phyloP scores from a whole-genome alignment of 1,140 invertebrate genomes.

The Psix sp. region DNA sequence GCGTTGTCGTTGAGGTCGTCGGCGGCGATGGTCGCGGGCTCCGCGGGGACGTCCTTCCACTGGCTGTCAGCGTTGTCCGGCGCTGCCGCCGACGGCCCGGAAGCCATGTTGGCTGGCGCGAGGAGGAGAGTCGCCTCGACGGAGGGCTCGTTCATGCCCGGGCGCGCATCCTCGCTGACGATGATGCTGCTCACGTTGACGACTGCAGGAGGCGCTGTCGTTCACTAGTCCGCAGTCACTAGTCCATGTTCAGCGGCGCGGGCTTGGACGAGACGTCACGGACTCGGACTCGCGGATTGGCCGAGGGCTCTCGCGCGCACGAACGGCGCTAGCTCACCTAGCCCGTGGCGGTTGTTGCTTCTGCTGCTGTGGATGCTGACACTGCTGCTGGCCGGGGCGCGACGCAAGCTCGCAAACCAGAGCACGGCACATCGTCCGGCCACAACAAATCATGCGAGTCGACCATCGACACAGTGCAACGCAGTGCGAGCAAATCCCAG shows the following conservation, averaged over 20 bases:
- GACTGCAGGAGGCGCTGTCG: not conserved
- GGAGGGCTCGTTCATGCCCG: slow-evolving; percentile 24
- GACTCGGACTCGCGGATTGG: too few species aligned
- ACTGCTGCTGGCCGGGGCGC: too few species aligned
- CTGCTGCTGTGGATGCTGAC: too few species aligned
- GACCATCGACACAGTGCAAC: slow-evolving; percentile 25
- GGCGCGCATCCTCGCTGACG: slow-evolving; percentile 10
- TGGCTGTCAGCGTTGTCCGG: slow-evolving; percentile 31
- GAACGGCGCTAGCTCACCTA: too few species aligned
- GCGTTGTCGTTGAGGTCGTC: slow-evolving; percentile 20
- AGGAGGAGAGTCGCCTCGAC: slow-evolving; percentile 7
- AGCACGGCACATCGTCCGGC: slow-evolving; percentile 8
- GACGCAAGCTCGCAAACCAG: too few species aligned
- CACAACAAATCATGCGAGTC: slow-evolving; percentile 15
- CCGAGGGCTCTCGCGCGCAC: too few species aligned
- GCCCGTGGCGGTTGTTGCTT: too few species aligned
- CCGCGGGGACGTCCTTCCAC: slow-evolving; percentile 18
- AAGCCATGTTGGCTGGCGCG: slow-evolving; percentile 36
- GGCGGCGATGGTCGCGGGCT: slow-evolving; percentile 3
- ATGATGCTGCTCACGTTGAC: not conserved
- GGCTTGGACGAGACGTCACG: not conserved
- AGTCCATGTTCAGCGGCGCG: slow-evolving; percentile 3
- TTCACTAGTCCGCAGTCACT: not conserved
- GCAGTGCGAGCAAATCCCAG: slow-evolving; percentile 18
- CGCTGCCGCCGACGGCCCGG: slow-evolving; percentile 28